Base-by-base conservation (phyloP, 2,113 vertebrate species). In the Lepisosteus osseus region DNA sequence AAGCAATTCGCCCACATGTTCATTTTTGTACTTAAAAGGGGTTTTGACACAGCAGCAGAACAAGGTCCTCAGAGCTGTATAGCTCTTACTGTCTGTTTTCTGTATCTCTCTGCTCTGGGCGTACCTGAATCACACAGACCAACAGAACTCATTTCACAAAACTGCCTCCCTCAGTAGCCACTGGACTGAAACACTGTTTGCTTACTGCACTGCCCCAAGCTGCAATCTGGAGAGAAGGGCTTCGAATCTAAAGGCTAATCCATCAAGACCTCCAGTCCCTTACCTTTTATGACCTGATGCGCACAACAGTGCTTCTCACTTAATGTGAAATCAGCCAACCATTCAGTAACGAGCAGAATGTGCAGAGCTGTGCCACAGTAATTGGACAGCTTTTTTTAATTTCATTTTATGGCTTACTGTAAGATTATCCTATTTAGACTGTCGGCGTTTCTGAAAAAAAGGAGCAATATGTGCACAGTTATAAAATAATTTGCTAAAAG, bases 291-390 rank as follows among this genome's bases (percentile, higher is more conserved):
- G n/a, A 59, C 57, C 57, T 59, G 57, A 59, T 59, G 57, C 14
- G n/a, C 57, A 59, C 64, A 12, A 62, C n/a, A 42, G 29, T 51
- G 61, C 59, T 65, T 62, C 42, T 72, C 51, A 42, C 17, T 66
- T 72, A 57, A 66, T 56, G 51, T 56, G 63, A 72, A 63, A 54
- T 51, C 70, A 57, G 51, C 54, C 70, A 54, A 61, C 64, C 57
- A 67, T 42, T 67, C 17, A 72, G 47, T 67, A 68, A 72, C 61
- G 72, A 41, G 54, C 61, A 55, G 72, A 71, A 67, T 65, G 63
- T 65, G 57, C 57, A 59, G 11, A 59, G 12, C n/a, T 14, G 11
- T 6, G 11, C 57, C 57, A 59, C 57, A 59, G 14, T 59, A 59
- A 59, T 59, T 59, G 57, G 13, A 59, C 11, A 14, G 56, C n/a